Percentiles rank a stretch among this genome's conserved stretches.
Conservation (phyloP, 2,113 vertebrate genomes). For the Vulpes ferrilata region DNA sequence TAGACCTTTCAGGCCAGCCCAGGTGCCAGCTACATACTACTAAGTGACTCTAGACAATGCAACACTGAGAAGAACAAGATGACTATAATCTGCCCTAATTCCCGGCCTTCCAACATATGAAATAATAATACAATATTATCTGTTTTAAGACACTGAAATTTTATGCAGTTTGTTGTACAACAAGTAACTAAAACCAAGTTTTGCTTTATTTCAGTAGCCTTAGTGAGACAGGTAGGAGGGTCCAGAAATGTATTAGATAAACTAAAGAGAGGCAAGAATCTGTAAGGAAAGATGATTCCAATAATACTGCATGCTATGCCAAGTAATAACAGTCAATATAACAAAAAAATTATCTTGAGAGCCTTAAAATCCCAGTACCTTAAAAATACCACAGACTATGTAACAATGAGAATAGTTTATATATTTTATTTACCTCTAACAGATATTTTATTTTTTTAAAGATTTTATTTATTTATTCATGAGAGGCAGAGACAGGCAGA, state of each 20-base stretch:
- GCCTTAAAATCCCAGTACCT: not conserved
- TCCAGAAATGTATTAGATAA: not conserved
- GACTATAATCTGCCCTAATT: not conserved
- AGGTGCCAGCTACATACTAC: not conserved
- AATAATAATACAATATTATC: not conserved
- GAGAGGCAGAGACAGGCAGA: no score
- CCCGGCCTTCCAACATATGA: not conserved
- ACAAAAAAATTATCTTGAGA: not conserved
- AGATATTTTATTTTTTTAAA: no score
- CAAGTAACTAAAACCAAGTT: not conserved
- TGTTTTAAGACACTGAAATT: not conserved
- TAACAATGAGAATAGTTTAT: not conserved
- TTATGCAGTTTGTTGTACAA: not conserved
- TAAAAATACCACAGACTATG: not conserved
- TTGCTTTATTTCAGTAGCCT: not conserved
- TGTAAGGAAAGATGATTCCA: not conserved
- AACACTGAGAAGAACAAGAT: not conserved
- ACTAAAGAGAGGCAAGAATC: not conserved
- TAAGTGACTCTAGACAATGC: not conserved
- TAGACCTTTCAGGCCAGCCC: not conserved
- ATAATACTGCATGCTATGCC: not conserved
- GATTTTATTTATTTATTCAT: no score
- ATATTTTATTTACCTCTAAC: not conserved
- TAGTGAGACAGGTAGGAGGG: not conserved
- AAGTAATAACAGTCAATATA: not conserved